Evolutionary conservation across 1,140 invertebrate genomes (phyloP).

Genomic region (Camponotus floridanus): DNA sequence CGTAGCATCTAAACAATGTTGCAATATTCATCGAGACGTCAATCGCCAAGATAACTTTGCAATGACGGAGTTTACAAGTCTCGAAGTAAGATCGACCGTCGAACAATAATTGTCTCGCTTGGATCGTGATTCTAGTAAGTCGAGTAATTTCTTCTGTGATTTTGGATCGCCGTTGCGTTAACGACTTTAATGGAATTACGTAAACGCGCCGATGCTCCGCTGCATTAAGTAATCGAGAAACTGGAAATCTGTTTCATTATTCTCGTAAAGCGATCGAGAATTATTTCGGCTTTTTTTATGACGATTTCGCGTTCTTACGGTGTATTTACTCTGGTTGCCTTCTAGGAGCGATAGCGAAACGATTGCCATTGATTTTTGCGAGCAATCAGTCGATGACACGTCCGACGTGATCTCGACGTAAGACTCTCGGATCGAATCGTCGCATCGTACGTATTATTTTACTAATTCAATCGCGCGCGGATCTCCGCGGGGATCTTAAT

Average conservation of each 20-base stretch:
- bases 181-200: conserved; percentile 63
- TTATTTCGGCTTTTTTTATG: conserved; percentile 34
- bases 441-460: conserved; percentile 45
- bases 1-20: background rate
- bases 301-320: conserved; percentile 28
- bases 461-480: conserved; percentile 55
- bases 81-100: background rate
- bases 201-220: conserved; percentile 35
- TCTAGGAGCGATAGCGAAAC: background rate
- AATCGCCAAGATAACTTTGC: conserved; percentile 5
- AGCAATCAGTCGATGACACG: background rate
- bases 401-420: conserved; percentile 8
- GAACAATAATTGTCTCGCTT: conserved; percentile 11
- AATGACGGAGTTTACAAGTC: background rate
- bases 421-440: conserved; percentile 16
- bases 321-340: conserved; percentile 29
- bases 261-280: conserved; percentile 59
- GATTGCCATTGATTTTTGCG: conserved; percentile 18
- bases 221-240: conserved; percentile 53
- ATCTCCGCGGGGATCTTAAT: conserved; percentile 57
- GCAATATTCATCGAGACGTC: background rate
- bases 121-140: conserved; percentile 20
- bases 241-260: conserved; percentile 46
- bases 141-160: conserved; percentile 30
- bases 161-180: conserved; percentile 42